Evolutionary conservation across 2,797 vertebrate species (phyloP).

Genomic region (Podarcis siculus): DNA sequence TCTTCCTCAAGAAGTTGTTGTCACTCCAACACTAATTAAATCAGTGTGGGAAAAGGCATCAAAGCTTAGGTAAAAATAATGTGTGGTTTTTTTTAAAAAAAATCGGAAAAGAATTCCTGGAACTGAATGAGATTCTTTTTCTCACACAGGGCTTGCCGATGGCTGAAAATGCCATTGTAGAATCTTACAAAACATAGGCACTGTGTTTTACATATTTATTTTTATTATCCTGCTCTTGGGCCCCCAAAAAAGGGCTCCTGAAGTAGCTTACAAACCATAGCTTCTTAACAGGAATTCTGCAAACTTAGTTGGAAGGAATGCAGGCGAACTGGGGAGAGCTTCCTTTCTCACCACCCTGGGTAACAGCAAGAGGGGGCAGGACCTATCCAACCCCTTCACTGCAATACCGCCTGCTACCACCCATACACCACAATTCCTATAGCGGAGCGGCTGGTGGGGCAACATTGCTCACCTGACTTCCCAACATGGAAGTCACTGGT

Average conservation of each 20-base stretch:
- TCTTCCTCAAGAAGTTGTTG: conserved; percentile 2
- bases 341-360: not conserved
- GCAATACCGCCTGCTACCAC: not conserved
- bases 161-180: not conserved
- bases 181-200: not conserved
- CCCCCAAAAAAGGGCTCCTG: too few species aligned
- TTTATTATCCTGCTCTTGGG: too few species aligned
- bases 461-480: not conserved
- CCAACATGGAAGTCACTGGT: not conserved
- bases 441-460: too few species aligned
- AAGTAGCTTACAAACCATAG: not conserved
- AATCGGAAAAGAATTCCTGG: not conserved
- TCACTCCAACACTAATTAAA: conserved; percentile 16
- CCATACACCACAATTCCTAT: not conserved
- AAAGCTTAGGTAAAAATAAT: conserved; percentile 1
- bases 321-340: not conserved
- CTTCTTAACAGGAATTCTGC: not conserved
- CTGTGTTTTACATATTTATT: not conserved
- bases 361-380: not conserved
- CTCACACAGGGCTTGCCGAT: not conserved
- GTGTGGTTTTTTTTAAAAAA: not conserved
- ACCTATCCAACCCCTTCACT: not conserved
- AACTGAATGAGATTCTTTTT: not conserved
- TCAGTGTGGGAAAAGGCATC: not conserved
- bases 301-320: not conserved